phyloP scores from a whole-genome alignment of 1,140 invertebrate genomes.

The Adoxophyes honmai region DNA sequence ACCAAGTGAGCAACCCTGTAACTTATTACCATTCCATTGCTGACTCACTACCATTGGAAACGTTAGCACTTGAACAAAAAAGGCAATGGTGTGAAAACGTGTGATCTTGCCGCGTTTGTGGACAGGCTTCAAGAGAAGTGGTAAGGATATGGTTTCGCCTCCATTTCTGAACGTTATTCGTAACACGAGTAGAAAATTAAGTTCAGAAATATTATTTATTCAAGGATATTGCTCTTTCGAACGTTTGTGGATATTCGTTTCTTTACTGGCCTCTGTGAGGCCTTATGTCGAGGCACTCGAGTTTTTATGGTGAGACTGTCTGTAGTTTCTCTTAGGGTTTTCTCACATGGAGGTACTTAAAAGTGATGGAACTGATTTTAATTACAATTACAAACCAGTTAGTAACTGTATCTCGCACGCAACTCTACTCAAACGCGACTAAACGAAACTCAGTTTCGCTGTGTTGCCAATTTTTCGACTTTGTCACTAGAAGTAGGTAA shows the following conservation, averaged over 20 bases:
- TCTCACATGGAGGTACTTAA: too few species aligned
- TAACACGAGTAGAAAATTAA: conserved; percentile 6
- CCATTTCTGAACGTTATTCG: background rate
- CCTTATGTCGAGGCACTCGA: too few species aligned
- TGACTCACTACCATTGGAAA: background rate
- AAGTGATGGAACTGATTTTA: too few species aligned
- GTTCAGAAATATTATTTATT: conserved; percentile 9
- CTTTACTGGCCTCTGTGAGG: background rate
- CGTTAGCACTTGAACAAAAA: background rate
- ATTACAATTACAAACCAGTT: too few species aligned
- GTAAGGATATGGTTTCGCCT: background rate
- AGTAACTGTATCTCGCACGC: too few species aligned
- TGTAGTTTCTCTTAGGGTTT: too few species aligned
- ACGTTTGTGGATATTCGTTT: background rate
- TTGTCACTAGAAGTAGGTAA: too few species aligned
- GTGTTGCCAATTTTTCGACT: too few species aligned
- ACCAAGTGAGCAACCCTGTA: background rate
- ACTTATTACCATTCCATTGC: background rate
- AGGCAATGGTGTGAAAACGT: background rate
- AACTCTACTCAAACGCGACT: too few species aligned
- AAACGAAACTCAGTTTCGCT: too few species aligned
- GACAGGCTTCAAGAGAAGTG: background rate
- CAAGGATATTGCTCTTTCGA: background rate
- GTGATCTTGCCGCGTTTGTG: background rate
- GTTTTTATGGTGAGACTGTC: too few species aligned